Base-by-base conservation (phyloP, 2,888 invertebrate species). In the Pollenia angustigena region DNA sequence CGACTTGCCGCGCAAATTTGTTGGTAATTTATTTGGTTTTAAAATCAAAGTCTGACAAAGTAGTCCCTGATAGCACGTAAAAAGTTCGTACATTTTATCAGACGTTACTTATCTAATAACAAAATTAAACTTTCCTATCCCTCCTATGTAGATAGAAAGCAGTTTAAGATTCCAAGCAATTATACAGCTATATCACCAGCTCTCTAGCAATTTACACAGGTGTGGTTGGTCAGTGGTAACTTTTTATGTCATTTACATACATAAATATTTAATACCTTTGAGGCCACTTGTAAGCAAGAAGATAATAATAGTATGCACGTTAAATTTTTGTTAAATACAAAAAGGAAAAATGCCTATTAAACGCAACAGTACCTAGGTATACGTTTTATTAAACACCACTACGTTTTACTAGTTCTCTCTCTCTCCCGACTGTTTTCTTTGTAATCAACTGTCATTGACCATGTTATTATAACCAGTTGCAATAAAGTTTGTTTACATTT, bases 401-500 rank as follows among this genome's bases (percentile, higher is more conserved):
- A 0, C 1, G 4, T 32, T 32, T 32, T 32, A 32, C 32, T 32
- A 6, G 8, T 23, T 42, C 7, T 66, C 23, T 68, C 58, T 56
- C 12, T 11, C 14, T 54, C 46, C 16, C 4, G 32, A 32, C 32
- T 32, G 32, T 18, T 44, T 40, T 23, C 9, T 58, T 8, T 62
- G 10, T 16, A 66, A 54, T 14, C 62, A 81, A 40, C 46, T 79
- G 72, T 44, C 71, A 68, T 81, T 87, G 78, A 81, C 81, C 81
- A 85, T 76, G 81, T 81, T 85, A 16, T n/a, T 44, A 54, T 64
- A 85, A 87, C 85, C 79, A 75, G 78, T 75, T 87, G 69, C 52
- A 50, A 40, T 46, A 10, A 50, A 83, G 81, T 87, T 81, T 81
- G 81, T 87, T 83, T 87, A 85, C 87, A 81, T 81, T 87, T 85